Conservation (phyloP, 2,888 invertebrate species). For the Masnerella sp. region DNA sequence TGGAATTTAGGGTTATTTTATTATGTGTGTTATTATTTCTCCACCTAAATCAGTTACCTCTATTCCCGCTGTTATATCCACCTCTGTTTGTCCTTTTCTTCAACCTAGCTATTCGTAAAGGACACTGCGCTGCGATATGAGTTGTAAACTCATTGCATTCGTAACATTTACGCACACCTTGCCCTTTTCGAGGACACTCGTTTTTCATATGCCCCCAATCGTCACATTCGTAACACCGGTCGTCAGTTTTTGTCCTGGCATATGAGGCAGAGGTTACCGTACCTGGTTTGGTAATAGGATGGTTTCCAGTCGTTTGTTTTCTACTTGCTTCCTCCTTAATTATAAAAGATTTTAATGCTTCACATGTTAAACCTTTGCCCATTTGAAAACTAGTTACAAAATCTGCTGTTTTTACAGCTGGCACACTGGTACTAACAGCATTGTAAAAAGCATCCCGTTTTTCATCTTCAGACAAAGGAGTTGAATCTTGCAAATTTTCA, state of each 20-base stretch:
- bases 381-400: slow-evolving; percentile 1
- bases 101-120: background rate
- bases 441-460: slow-evolving; percentile 28
- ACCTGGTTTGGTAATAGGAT: background rate
- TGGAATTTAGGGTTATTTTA: background rate
- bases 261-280: background rate
- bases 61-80: background rate
- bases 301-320: slow-evolving; percentile 1
- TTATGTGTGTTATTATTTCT: slow-evolving; percentile 1
- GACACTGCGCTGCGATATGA: slow-evolving; percentile 21
- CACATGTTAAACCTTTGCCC: background rate
- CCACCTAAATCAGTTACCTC: slow-evolving; percentile 14
- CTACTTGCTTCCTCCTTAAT: slow-evolving; percentile 7
- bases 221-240: background rate
- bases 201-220: slow-evolving; percentile 16
- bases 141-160: slow-evolving; percentile 8
- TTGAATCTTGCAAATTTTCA: slow-evolving; percentile 46
- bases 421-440: background rate
- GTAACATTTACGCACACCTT: slow-evolving; percentile 15
- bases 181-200: slow-evolving; percentile 10
- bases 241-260: background rate
- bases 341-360: slow-evolving; percentile 5
- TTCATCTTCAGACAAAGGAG: slow-evolving; percentile 53
- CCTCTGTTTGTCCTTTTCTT: too few relatives aligned
- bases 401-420: background rate